These are phyloP conservation scores for Eristalis arbustorum DNA, from an alignment of 2,888 invertebrate species.

Conservation along the genomic window DNA sequence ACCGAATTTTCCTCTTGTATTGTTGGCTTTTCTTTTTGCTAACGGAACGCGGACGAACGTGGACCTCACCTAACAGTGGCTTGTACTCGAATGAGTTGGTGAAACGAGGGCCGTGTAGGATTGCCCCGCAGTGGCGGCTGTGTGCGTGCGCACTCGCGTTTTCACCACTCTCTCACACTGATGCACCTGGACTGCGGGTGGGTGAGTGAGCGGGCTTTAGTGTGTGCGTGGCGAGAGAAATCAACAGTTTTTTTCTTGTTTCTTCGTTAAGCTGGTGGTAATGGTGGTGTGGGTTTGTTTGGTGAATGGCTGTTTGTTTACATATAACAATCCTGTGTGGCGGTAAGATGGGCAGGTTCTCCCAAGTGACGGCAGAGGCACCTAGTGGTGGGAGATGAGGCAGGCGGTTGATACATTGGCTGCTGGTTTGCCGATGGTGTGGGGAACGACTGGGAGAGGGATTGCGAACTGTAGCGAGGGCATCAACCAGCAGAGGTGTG, in stretches of 20 bases:
- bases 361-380: background rate
- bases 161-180: background rate
- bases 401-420: background rate
- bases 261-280: background rate
- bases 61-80: constrained; percentile 37
- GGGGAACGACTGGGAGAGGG: background rate
- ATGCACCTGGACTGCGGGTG: background rate
- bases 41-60: constrained; percentile 51
- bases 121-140: constrained; percentile 12
- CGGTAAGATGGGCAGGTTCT: background rate
- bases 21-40: constrained; percentile 11
- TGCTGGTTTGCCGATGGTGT: background rate
- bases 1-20: background rate
- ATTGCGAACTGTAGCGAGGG: background rate
- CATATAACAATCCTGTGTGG: constrained; percentile 56
- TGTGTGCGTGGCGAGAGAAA: constrained; percentile 32
- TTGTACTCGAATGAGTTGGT: constrained; percentile 66
- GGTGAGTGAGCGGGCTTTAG: background rate
- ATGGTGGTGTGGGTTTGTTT: constrained; percentile 16
- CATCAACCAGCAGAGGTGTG: background rate
- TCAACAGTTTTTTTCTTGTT: constrained; percentile 57
- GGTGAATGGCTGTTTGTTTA: constrained; percentile 47
- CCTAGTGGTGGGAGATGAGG: background rate
- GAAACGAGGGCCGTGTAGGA: constrained; percentile 33
- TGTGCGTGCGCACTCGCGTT: constrained; percentile 49